These are phyloP conservation scores for Sebastes trivittatus DNA, from an alignment of 2,797 vertebrate genomes.

Conservation along the genomic window DNA sequence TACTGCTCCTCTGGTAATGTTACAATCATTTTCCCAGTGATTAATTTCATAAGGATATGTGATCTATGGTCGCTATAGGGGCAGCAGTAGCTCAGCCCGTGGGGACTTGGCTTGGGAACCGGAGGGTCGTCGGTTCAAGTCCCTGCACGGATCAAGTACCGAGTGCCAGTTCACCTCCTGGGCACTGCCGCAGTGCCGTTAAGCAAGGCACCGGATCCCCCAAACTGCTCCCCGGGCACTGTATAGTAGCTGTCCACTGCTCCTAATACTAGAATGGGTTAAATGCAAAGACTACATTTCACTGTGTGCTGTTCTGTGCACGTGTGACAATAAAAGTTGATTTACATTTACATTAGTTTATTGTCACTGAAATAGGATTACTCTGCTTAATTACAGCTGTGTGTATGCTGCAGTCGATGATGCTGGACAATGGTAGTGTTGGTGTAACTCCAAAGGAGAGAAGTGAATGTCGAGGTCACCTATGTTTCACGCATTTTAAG, in stretches of 20 bases:
- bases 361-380: constrained; percentile 67
- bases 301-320: too few relatives aligned
- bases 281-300: too few relatives aligned
- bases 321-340: too few relatives aligned
- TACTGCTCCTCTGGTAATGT: constrained; percentile 33
- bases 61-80: constrained; percentile 14
- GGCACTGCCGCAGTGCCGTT: background rate
- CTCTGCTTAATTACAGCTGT: constrained; percentile 59
- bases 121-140: background rate
- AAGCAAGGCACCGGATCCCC: background rate
- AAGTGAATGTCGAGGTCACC: constrained; percentile 19
- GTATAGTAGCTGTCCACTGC: too few relatives aligned
- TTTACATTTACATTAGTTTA: constrained; percentile 20
- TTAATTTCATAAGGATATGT: constrained; percentile 54
- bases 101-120: background rate
- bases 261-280: too few relatives aligned
- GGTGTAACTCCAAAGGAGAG: background rate
- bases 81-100: background rate
- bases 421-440: background rate
- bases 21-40: constrained; percentile 54
- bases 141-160: background rate
- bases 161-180: background rate
- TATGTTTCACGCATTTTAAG: constrained; percentile 2
- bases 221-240: too few relatives aligned
- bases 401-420: constrained; percentile 37